A percentile compares a stretch with the other conserved stretches of the same genome.
Conservation (phyloP, 2,888 invertebrate genomes). For the Lymantria dispar region DNA sequence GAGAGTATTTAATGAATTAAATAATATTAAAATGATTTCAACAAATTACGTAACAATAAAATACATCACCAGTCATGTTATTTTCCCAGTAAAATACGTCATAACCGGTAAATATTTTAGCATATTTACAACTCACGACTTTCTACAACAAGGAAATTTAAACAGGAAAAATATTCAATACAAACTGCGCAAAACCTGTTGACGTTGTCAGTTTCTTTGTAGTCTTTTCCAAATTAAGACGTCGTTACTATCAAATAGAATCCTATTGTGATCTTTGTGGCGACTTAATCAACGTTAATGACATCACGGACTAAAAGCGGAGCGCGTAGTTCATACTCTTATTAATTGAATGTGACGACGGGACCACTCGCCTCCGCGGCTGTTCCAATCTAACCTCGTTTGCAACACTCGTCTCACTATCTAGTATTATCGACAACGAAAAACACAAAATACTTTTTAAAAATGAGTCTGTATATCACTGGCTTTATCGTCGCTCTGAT, state of each 20-base stretch:
- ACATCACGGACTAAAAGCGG: constrained; percentile 65
- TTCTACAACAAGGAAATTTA: not conserved
- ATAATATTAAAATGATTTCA: too few relatives aligned
- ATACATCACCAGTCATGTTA: too few relatives aligned
- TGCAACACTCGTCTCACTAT: constrained; percentile 54
- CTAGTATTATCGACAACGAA: constrained; percentile 20
- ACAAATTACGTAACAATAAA: too few relatives aligned
- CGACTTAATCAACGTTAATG: constrained; percentile 56
- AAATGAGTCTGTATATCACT: constrained; percentile 60
- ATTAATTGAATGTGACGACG: constrained; percentile 66
- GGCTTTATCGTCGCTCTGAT: constrained; percentile 67
- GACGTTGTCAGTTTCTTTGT: constrained; percentile 14
- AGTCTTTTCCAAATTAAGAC: constrained; percentile 23
- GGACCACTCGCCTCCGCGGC: constrained; percentile 47
- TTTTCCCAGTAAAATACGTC: too few relatives aligned
- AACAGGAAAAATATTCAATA: not conserved
- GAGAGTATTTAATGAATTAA: too few relatives aligned
- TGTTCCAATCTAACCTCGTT: constrained; percentile 59
- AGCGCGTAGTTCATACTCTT: constrained; percentile 53
- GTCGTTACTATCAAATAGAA: constrained; percentile 25
- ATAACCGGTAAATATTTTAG: too few relatives aligned
- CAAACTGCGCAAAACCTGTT: not conserved
- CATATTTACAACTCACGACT: not conserved
- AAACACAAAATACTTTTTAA: constrained; percentile 31
- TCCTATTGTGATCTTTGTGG: constrained; percentile 48